A percentile compares a stretch with the other conserved stretches of the same genome.
Conservation (phyloP, 2,797 vertebrate species). For the Crenichthys baileyi region DNA sequence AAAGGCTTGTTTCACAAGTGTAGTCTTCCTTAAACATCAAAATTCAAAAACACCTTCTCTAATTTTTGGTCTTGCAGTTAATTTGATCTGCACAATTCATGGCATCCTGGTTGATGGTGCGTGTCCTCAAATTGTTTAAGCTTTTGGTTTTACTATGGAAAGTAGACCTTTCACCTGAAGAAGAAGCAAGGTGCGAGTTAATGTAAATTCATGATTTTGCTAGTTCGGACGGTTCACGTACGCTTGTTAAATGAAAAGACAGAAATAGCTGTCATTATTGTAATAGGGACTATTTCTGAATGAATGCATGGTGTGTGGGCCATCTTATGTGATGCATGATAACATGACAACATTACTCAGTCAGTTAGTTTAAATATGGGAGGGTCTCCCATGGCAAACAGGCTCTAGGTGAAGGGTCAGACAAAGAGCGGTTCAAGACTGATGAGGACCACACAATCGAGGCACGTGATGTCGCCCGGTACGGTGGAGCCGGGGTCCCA, state of each 20-base stretch:
- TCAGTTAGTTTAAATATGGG: slow-evolving; percentile 29
- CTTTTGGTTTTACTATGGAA: slow-evolving; percentile 34
- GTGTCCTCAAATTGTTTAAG: slow-evolving; percentile 53
- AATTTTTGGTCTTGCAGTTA: slow-evolving; percentile 35
- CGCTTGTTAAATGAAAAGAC: slow-evolving; percentile 4
- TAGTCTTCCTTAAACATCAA: slow-evolving; percentile 27
- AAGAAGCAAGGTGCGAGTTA: slow-evolving; percentile 13
- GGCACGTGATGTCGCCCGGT: too few relatives aligned
- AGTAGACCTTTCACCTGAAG: slow-evolving; percentile 40
- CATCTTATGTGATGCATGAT: slow-evolving; percentile 9
- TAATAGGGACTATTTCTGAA: neutral
- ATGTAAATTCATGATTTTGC: neutral
- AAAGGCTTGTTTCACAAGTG: neutral
- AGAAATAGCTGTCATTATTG: slow-evolving; percentile 8
- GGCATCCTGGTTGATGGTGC: slow-evolving; percentile 4
- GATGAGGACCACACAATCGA: too few relatives aligned
- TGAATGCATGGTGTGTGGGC: neutral
- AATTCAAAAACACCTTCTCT: slow-evolving; percentile 26
- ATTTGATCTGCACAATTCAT: slow-evolving; percentile 39
- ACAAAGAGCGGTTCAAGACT: too few relatives aligned
- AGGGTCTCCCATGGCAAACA: too few relatives aligned
- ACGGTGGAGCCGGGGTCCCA: too few relatives aligned
- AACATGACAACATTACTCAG: slow-evolving; percentile 24
- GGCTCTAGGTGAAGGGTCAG: too few relatives aligned
- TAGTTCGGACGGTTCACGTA: neutral